These are phyloP conservation scores for Lates calcarifer DNA, from an alignment of 2,113 vertebrate species.

Conservation along the genomic window DNA sequence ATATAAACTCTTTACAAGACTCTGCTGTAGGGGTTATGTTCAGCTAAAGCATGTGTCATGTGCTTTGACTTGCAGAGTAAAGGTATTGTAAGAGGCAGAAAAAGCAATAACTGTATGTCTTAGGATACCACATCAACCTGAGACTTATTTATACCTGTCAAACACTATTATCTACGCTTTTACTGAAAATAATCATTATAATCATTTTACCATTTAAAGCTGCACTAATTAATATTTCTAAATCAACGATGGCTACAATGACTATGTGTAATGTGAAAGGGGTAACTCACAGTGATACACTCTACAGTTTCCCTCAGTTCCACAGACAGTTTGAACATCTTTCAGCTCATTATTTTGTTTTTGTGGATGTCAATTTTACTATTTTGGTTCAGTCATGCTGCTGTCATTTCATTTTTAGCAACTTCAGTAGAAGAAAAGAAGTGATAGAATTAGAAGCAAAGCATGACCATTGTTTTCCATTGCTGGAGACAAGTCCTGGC, in stretches of 20 bases:
- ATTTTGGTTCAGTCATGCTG: too few relatives aligned
- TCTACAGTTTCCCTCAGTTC: too few relatives aligned
- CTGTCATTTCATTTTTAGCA: too few relatives aligned
- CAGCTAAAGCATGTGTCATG: slow-evolving; percentile 19
- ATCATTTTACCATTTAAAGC: background rate
- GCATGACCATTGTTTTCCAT: too few relatives aligned
- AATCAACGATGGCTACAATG: background rate
- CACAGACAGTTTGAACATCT: too few relatives aligned
- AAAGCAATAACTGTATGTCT: background rate
- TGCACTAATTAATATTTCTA: too few relatives aligned
- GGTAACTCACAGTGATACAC: background rate
- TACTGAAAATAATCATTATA: background rate
- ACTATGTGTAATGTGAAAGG: background rate
- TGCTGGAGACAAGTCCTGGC: too few relatives aligned
- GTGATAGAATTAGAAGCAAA: too few relatives aligned
- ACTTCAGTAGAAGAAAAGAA: too few relatives aligned
- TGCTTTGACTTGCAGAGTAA: slow-evolving; percentile 2
- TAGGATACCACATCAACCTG: background rate
- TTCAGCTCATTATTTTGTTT: too few relatives aligned
- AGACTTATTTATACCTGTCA: background rate
- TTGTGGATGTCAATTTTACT: too few relatives aligned
- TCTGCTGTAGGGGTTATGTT: slow-evolving; percentile 19
- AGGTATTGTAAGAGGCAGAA: background rate
- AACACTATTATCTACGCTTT: background rate
- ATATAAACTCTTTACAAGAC: slow-evolving; percentile 43